Evolutionary conservation across 2,888 invertebrate species (phyloP).

Genomic region (Linhomoeus sp.): DNA sequence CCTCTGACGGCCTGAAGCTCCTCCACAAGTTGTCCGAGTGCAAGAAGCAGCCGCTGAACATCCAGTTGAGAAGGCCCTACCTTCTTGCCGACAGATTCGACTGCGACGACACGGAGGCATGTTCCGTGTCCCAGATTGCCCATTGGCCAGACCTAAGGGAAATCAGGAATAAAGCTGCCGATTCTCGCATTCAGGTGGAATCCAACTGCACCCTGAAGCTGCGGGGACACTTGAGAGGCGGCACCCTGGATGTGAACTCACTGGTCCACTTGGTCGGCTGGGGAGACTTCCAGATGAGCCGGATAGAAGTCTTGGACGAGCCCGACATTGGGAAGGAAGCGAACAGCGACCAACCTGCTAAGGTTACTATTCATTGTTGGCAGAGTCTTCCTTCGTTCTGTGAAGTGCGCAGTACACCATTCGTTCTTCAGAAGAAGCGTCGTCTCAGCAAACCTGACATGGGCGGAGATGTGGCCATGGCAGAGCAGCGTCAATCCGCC

Average conservation of each 20-base stretch:
- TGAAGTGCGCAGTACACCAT: too few species aligned
- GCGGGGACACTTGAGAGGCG: conserved; percentile 66
- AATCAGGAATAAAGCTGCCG: too few species aligned
- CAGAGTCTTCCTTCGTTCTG: too few species aligned
- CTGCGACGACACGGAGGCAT: too few species aligned
- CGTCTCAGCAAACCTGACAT: conserved; percentile 2
- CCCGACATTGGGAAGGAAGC: too few species aligned
- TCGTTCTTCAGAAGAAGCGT: too few species aligned
- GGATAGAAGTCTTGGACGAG: conserved; percentile 37
- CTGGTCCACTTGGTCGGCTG: conserved; percentile 73
- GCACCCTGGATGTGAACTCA: conserved; percentile 60
- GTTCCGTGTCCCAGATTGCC: too few species aligned
- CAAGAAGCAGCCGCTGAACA: conserved; percentile 46
- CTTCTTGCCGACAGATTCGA: conserved; percentile 47
- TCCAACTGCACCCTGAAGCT: conserved; percentile 37
- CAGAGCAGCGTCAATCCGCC: too few species aligned
- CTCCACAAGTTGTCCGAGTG: conserved; percentile 57
- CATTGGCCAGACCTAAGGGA: too few species aligned
- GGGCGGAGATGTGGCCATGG: conserved; percentile 8
- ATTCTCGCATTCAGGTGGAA: too few species aligned
- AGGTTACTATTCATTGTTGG: too few species aligned
- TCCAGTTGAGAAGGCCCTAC: conserved; percentile 60
- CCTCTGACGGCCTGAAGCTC: conserved; percentile 43
- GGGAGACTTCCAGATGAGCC: conserved; percentile 74
- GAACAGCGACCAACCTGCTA: too few species aligned